Base-by-base conservation (phyloP, 1,140 invertebrate species). In the Bombus sibiricus region DNA sequence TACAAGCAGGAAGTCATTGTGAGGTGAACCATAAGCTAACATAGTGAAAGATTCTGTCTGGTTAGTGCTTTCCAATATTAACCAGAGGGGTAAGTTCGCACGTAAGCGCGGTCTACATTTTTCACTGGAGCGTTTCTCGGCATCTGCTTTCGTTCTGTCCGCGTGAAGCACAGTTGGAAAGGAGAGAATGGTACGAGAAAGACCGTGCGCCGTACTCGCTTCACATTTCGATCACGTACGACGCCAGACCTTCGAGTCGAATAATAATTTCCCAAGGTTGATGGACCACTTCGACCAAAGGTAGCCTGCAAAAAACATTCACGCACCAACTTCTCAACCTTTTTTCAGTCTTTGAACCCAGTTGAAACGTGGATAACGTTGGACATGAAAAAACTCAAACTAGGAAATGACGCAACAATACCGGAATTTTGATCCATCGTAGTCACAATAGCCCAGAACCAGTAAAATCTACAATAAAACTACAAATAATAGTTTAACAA, bases 261-360 rank as follows among this genome's bases (percentile, higher is more conserved):
- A 85, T 85, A 80, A 71, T 59, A 85, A 85, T 85, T 72, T 59
- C 4, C 59, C 18, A 72, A 43, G 32, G 39, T 72, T 34, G 83
- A 62, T 66, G 57, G 77, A 28, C 32, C 66, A 47, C 34, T 78
- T 80, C 28, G 28, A 25, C 32, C 9, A 5, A 5, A 13, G 15
- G 5, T 18, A 12, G 10, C 5, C 34, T 25, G 12, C 10, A 71
- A 22, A 15, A 32, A 66, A 32, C 6, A 18, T 66, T 32, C 12
- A 34, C 64, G 64, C 32, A 15, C 15, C 37, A 34, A 2, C 25
- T 12, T 71, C 22, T 37, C 3, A 69, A 22, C 15, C 15, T 28
- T 39, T 41, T 15, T 41, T 6, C 28, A 53, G 5, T 53, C 18
- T 53, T 53, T 8, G 47, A 53, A 53, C 5, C 6, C 1, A 22